These are phyloP conservation scores for Clivina fossor DNA, from an alignment of 2,888 invertebrate genomes.

Conservation along the genomic window DNA sequence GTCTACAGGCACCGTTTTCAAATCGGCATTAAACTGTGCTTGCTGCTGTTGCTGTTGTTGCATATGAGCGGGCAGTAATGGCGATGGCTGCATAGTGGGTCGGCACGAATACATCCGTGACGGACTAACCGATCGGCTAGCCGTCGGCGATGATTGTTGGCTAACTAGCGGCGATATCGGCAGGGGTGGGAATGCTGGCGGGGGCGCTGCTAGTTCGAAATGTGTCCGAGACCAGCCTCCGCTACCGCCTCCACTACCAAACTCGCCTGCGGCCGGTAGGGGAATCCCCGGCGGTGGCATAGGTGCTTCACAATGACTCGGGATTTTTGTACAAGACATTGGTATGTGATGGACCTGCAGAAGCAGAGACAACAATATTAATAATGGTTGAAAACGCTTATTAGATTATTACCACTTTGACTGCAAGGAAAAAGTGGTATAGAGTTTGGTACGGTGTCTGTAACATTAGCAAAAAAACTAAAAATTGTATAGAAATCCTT, in stretches of 20 bases:
- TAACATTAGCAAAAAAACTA: too few species aligned
- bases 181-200: slow-evolving; percentile 56
- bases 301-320: slow-evolving; percentile 13
- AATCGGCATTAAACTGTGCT: slow-evolving; percentile 36
- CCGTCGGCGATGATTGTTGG: slow-evolving; percentile 74
- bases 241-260: slow-evolving; percentile 53
- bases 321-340: slow-evolving; percentile 13
- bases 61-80: slow-evolving; percentile 48
- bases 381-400: too few species aligned
- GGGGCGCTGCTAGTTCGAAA: slow-evolving; percentile 55
- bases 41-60: slow-evolving; percentile 32
- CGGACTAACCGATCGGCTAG: slow-evolving; percentile 73
- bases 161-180: slow-evolving; percentile 73
- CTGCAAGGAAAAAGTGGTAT: too few species aligned
- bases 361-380: background rate
- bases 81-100: slow-evolving; percentile 54
- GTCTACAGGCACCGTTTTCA: slow-evolving; percentile 26
- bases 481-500: too few species aligned
- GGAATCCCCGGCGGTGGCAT: slow-evolving; percentile 56
- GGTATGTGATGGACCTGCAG: slow-evolving; percentile 18
- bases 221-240: slow-evolving; percentile 57
- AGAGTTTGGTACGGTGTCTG: too few species aligned
- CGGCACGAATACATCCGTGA: slow-evolving; percentile 54
- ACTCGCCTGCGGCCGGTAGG: slow-evolving; percentile 52
- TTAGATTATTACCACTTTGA: too few species aligned